These are phyloP conservation scores for Dilophus febrilis DNA, from an alignment of 2,888 invertebrate species.

Conservation along the genomic window DNA sequence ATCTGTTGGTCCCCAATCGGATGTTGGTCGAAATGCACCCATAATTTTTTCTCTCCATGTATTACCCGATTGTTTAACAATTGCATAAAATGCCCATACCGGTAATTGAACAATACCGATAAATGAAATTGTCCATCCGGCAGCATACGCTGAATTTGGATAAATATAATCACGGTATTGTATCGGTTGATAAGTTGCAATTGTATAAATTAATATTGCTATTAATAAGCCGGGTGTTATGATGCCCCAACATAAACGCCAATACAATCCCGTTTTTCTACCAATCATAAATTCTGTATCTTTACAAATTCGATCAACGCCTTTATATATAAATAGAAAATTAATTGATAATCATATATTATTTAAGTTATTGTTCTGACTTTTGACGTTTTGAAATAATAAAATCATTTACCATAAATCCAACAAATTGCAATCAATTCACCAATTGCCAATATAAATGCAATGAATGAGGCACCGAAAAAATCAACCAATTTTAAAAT, in stretches of 20 bases:
- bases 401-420: constrained; percentile 46
- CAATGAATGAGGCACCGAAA: constrained; percentile 59
- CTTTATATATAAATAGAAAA: constrained; percentile 36
- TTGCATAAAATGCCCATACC: constrained; percentile 24
- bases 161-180: constrained; percentile 40
- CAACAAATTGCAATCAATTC: constrained; percentile 47
- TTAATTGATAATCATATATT: too few species aligned
- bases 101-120: constrained; percentile 35
- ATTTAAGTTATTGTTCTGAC: too few species aligned
- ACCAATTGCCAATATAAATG: constrained; percentile 42
- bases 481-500: constrained; percentile 54
- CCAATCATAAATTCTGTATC: constrained; percentile 72
- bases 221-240: constrained; percentile 55
- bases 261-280: constrained; percentile 48
- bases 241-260: constrained; percentile 64
- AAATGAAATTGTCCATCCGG: constrained; percentile 33
- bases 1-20: constrained; percentile 41
- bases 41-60: constrained; percentile 23
- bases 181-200: constrained; percentile 40
- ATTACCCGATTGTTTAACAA: constrained; percentile 21
- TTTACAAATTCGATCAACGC: constrained; percentile 43
- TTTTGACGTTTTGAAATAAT: too few species aligned
- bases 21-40: constrained; percentile 31
- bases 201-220: constrained; percentile 52
- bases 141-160: constrained; percentile 39